Base-by-base conservation (phyloP, 2,113 vertebrate species). In the Pachyramphus minor region DNA sequence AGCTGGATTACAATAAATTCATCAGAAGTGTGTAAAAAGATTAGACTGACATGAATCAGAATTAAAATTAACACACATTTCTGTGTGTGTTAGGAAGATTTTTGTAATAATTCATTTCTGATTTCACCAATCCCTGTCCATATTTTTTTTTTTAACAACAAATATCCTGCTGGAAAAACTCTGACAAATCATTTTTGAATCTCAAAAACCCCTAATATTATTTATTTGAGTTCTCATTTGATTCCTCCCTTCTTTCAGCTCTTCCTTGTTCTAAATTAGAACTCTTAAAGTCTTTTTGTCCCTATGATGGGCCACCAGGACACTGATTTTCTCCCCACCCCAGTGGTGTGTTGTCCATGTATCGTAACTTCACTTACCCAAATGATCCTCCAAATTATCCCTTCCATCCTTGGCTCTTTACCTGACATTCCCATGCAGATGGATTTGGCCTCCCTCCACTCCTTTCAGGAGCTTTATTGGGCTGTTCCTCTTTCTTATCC, bases 31-130 rank as follows among this genome's bases (percentile, higher is more conserved):
- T 15, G 15, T 73, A 25, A 12, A 68, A 68, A 50, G 41, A 20
- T 16, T 1, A 0, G 33, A 49, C 12, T 58, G 59, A n/a, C 42
- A 45, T 30, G 16, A 55, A 44, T 55, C 55, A 39, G 35, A 50
- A 14, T 11, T 35, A 45, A 41, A 71, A 67, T 53, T 52, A 52
- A 52, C 25, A 52, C 49, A 50, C 14, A 52, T 27, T 67, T 8
- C 7, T 8, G 7, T 10, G 4, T 1, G 0, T 11, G 5, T 18
- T 41, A 39, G n/a, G n/a, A n/a, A n/a, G 12, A 37, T 35, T 68
- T 60, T 14, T 5, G 11, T 60, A 53, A 3, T 7, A 11, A 39
- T 56, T 83, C 59, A 7, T 50, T 44, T 11, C 19, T 50, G 11
- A 41, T 68, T 84, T 78, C 31, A 27, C 4, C 14, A 47, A 9